phyloP scores from a whole-genome alignment of 2,888 invertebrate species.

The Tubulanus polymorphus region DNA sequence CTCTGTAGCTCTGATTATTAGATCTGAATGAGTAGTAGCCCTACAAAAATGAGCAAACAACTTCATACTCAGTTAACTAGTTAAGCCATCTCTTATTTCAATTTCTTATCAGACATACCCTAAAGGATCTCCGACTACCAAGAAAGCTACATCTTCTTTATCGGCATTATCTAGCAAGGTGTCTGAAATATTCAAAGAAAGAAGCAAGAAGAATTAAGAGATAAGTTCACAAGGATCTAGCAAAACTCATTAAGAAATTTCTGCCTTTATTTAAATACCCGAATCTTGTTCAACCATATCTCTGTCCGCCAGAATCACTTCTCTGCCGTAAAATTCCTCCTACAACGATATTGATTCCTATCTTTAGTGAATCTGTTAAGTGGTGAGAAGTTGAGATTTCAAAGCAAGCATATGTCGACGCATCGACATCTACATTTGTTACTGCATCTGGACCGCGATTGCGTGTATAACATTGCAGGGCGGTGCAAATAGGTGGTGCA shows the following conservation, averaged over 20 bases:
- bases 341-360: constrained; percentile 57
- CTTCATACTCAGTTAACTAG: background rate
- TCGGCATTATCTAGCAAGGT: constrained; percentile 74
- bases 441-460: too few relatives aligned
- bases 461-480: too few relatives aligned
- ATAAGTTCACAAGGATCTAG: background rate
- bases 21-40: constrained; percentile 96
- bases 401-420: too few relatives aligned
- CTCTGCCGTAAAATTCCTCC: constrained; percentile 88
- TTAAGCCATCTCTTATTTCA: too few relatives aligned
- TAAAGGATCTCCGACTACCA: constrained; percentile 96
- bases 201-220: background rate
- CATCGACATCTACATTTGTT: too few relatives aligned
- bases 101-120: constrained; percentile 54
- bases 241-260: background rate
- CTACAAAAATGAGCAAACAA: constrained; percentile 55
- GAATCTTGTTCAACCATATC: constrained; percentile 89
- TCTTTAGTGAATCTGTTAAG: too few relatives aligned
- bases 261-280: too few relatives aligned
- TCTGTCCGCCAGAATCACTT: constrained; percentile 81
- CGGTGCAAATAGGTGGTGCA: too few relatives aligned
- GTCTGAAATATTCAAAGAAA: constrained; percentile 56
- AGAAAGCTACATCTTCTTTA: constrained; percentile 74
- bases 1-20: constrained; percentile 82
- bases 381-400: too few relatives aligned